Evolutionary conservation across 1,140 invertebrate species (phyloP), one percentile per base, ranked within the genome.

Genomic region (Drosophila fuyamai): DNA sequence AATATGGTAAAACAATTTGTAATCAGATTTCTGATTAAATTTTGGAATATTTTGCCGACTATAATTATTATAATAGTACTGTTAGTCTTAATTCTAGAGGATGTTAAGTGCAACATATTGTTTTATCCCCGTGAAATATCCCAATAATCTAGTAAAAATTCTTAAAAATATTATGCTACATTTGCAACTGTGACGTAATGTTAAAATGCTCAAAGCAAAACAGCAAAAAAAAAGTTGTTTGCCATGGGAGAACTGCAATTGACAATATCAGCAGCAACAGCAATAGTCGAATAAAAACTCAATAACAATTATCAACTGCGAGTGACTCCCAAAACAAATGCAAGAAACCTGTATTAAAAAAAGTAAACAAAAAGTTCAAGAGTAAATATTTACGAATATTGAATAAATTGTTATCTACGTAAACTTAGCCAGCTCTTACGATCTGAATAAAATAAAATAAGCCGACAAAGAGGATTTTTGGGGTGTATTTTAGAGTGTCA

Each of bases 241-340:
- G 65, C 81, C 81, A 72, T 83, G 79, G 65, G 79, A 76, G 59
- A 74, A 82, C 44, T 55, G 70, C 79, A 82, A 75, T 76, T 70
- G 73, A 77, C 66, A 59, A 50, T 71, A 62, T 62, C 53, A 65
- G 16, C 27, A 60, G 10, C 44, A 66, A 35, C 71, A 73, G 16
- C 43, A 76, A 56, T 63, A 70, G 62, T 56, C 70, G 41, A 47
- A 73, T 73, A 73, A 72, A 70, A 81, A 78, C 70, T 82, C 75
- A 82, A 70, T 82, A 82, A 78, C 80, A 82, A 82, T 78, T 82
- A 82, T 75, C 79, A 74, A 61, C 59, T 75, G 79, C 65, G 65
- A 72, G 75, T 63, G 66, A 60, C 78, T 61, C 74, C 46, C 53
- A 56, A 65, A 76, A 47, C 62, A 50, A 73, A 63, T 67, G 66